phyloP scores from a whole-genome alignment of 2,797 vertebrate genomes.

The Nannoperca obscura region DNA sequence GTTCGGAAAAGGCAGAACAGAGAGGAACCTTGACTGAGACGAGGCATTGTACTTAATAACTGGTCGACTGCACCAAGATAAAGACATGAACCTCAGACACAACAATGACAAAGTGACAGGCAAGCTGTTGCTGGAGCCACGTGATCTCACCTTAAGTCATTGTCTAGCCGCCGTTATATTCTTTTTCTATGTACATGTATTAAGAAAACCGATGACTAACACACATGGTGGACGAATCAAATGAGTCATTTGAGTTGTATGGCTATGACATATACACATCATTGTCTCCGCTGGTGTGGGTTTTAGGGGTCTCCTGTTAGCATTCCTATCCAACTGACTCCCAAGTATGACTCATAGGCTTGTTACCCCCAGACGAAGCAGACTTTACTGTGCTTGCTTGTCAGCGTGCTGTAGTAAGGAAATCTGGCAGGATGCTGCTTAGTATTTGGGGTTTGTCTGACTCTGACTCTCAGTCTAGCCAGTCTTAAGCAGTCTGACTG shows the following conservation, averaged over 20 bases:
- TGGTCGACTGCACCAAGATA: background rate
- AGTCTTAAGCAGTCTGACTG: conserved; percentile 40
- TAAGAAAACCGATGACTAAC: conserved; percentile 68
- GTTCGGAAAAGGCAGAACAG: background rate
- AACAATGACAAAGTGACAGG: conserved; percentile 49
- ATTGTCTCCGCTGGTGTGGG: conserved; percentile 68
- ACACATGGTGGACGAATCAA: conserved; percentile 74
- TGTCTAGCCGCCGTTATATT: conserved; percentile 72
- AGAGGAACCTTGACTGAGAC: too few species aligned
- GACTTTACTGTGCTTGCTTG: conserved; percentile 65
- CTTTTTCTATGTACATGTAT: conserved; percentile 69
- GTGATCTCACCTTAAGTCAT: conserved; percentile 76
- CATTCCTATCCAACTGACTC: conserved; percentile 66
- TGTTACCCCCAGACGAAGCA: conserved; percentile 66
- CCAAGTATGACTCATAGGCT: conserved; percentile 74
- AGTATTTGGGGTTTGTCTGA: conserved; percentile 74
- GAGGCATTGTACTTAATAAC: too few species aligned
- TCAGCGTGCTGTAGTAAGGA: conserved; percentile 60
- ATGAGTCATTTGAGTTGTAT: conserved; percentile 72
- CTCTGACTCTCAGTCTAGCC: conserved; percentile 69
- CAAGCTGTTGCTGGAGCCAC: conserved; percentile 49
- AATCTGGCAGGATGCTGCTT: conserved; percentile 67
- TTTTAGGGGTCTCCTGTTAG: conserved; percentile 81
- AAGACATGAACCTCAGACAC: conserved; percentile 31
- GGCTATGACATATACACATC: conserved; percentile 71